Percentiles rank a stretch among this genome's conserved stretches.
phyloP scores from a whole-genome alignment of 2,888 invertebrate genomes.

The Drosophila mercatorum region DNA sequence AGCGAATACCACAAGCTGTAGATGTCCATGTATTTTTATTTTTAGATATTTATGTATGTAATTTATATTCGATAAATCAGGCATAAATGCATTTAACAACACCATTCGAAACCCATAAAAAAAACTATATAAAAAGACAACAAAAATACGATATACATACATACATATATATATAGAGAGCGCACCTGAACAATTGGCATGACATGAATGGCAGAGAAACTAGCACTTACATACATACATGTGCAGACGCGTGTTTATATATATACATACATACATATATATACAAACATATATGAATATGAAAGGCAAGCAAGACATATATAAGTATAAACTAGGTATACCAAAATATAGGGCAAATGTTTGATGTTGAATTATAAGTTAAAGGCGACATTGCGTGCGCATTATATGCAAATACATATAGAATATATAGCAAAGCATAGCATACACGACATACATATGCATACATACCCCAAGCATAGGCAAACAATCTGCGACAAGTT shows the following conservation, averaged over 20 bases:
- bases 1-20: constrained; percentile 52
- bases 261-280: not conserved
- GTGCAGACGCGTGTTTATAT: constrained; percentile 13
- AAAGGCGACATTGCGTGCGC: constrained; percentile 61
- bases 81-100: constrained; percentile 69
- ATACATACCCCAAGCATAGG: constrained; percentile 29
- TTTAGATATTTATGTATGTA: constrained; percentile 74
- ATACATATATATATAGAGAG: constrained; percentile 14
- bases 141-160: constrained; percentile 8
- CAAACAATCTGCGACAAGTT: constrained; percentile 23
- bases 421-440: constrained; percentile 39
- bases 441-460: constrained; percentile 51
- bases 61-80: constrained; percentile 70
- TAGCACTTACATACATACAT: constrained; percentile 22
- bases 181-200: constrained; percentile 36
- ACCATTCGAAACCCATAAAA: constrained; percentile 38
- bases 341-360: constrained; percentile 76
- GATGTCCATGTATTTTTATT: constrained; percentile 72
- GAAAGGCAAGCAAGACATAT: constrained; percentile 36
- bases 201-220: constrained; percentile 17
- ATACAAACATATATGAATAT: constrained; percentile 49
- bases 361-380: constrained; percentile 77
- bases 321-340: constrained; percentile 45
- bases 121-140: constrained; percentile 13
- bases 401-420: constrained; percentile 63